phyloP scores from a whole-genome alignment of 2,888 invertebrate species.

The Lasius platythorax region DNA sequence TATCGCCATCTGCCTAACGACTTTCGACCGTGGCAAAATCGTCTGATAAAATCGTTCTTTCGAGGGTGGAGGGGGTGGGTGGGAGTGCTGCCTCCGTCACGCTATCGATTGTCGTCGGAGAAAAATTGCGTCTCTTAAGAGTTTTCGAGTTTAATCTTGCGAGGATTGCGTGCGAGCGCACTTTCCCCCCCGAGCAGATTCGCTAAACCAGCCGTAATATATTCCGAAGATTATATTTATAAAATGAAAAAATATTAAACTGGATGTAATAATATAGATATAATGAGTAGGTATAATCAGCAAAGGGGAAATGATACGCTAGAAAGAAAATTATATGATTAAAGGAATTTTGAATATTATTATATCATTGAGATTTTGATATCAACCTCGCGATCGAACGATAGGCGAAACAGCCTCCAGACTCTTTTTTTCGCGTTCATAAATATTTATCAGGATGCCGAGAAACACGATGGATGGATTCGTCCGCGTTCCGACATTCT shows the following conservation, averaged over 20 bases:
- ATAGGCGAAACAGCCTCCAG: conserved; percentile 55
- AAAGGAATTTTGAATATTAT: not conserved
- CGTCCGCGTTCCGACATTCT: conserved; percentile 76
- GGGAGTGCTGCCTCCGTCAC: conserved; percentile 13
- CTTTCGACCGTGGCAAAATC: conserved; percentile 62
- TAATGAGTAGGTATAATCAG: not conserved
- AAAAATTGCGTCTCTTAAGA: conserved; percentile 47
- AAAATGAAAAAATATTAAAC: not conserved
- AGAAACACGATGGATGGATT: conserved; percentile 55
- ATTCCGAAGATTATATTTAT: not conserved
- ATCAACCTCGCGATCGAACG: not conserved
- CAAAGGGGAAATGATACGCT: not conserved
- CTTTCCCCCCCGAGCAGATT: conserved; percentile 2
- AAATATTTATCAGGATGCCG: conserved; percentile 82
- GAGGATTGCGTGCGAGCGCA: conserved; percentile 8
- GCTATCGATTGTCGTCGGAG: conserved; percentile 43
- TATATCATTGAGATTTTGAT: conserved; percentile 10
- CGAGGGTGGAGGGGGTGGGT: conserved; percentile 24
- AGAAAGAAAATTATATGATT: not conserved
- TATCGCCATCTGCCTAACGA: conserved; percentile 63
- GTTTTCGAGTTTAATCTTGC: conserved; percentile 46
- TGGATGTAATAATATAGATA: not conserved
- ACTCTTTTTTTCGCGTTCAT: conserved; percentile 80
- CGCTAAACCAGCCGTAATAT: not conserved
- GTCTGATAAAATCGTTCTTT: conserved; percentile 55